Conservation (phyloP, 2,797 vertebrate species). For the Geotrypetes seraphini region DNA sequence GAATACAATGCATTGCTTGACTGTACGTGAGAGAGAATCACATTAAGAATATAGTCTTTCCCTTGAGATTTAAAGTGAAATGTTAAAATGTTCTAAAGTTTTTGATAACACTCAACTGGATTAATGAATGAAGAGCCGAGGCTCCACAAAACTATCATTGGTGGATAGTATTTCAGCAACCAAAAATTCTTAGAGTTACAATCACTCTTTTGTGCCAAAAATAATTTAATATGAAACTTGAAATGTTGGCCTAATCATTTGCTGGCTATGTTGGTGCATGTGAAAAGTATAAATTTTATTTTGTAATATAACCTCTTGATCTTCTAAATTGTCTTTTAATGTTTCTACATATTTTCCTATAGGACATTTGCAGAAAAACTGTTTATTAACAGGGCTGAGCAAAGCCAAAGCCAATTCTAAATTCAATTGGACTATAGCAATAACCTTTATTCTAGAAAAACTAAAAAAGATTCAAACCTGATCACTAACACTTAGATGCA, state of each 20-base stretch:
- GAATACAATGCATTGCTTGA: conserved; percentile 60
- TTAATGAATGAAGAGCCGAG: conserved; percentile 6
- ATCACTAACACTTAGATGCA: no score
- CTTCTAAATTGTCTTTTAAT: conserved; percentile 42
- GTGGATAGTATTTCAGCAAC: conserved; percentile 49
- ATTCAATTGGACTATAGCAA: background rate
- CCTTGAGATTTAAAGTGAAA: conserved; percentile 38
- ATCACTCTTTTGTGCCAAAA: conserved; percentile 45
- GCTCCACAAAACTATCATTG: conserved; percentile 26
- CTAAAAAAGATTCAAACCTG: no score
- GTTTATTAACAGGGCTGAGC: conserved; percentile 8
- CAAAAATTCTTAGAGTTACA: conserved; percentile 27
- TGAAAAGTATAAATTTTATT: conserved; percentile 50
- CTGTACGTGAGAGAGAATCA: conserved; percentile 59
- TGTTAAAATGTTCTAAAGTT: conserved; percentile 36
- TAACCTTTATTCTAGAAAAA: background rate
- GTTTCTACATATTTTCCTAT: conserved; percentile 33
- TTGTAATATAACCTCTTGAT: conserved; percentile 46
- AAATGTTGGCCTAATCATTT: conserved; percentile 44
- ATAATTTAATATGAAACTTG: conserved; percentile 35
- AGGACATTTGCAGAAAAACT: conserved; percentile 1
- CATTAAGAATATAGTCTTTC: conserved; percentile 44
- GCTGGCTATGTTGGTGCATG: conserved; percentile 28
- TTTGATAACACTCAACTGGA: conserved; percentile 51
- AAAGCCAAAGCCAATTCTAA: conserved; percentile 7